Evolutionary conservation across 1,140 invertebrate species (phyloP).

Genomic region (Goniozus legneri): DNA sequence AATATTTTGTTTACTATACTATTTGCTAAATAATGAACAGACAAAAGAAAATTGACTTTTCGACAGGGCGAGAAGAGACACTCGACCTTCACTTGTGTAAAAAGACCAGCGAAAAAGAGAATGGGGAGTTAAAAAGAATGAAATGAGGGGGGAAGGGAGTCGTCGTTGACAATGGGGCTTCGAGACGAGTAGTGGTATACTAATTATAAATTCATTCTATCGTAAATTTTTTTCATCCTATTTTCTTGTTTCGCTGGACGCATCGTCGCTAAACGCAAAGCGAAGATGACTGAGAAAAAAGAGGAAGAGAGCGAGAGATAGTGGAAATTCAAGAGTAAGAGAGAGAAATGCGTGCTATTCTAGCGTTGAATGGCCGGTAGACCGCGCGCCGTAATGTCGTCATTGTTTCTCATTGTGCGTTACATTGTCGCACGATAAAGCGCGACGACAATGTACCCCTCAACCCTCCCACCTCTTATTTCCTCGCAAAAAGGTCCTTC

Average conservation of each 20-base stretch:
- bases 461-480: too few relatives aligned
- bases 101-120: too few relatives aligned
- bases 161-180: too few relatives aligned
- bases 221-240: constrained; percentile 34
- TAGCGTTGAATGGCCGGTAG: constrained; percentile 26
- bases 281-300: constrained; percentile 11
- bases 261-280: neutral
- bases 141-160: too few relatives aligned
- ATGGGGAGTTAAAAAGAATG: too few relatives aligned
- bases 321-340: constrained; percentile 28
- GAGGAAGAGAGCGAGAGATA: neutral
- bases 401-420: constrained; percentile 26
- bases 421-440: constrained; percentile 45
- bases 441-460: constrained; percentile 36
- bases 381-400: constrained; percentile 36
- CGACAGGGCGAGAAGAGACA: too few relatives aligned
- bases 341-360: too few relatives aligned
- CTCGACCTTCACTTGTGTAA: too few relatives aligned
- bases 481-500: constrained; percentile 36
- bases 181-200: too few relatives aligned
- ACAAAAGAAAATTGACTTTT: too few relatives aligned
- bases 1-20: too few relatives aligned
- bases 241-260: constrained; percentile 24
- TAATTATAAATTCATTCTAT: constrained; percentile 46
- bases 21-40: too few relatives aligned